Evolutionary conservation across 2,113 vertebrate genomes (phyloP).

Genomic region (Pionites leucogaster): DNA sequence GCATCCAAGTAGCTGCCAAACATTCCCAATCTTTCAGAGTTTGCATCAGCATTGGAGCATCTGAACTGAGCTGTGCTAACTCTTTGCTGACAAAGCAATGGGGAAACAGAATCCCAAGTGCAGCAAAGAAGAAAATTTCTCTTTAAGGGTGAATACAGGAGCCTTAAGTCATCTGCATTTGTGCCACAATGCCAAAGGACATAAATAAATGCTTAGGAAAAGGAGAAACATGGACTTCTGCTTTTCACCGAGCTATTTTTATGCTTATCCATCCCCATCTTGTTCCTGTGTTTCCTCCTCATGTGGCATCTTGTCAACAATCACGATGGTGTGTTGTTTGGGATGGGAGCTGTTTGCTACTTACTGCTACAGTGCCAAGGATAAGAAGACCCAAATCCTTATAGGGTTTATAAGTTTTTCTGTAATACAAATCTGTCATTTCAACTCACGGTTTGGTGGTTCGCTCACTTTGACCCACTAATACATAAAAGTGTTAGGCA

Average conservation of each 20-base stretch:
- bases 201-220: background rate
- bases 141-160: background rate
- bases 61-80: background rate
- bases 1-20: background rate
- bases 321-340: background rate
- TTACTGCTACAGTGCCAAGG: background rate
- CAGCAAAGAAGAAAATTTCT: background rate
- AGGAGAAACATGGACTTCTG: background rate
- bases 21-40: background rate
- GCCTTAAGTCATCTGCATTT: background rate
- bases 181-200: background rate
- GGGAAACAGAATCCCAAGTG: background rate
- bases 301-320: background rate
- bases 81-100: background rate
- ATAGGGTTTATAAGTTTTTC: background rate
- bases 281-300: background rate
- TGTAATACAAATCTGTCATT: background rate
- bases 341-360: background rate
- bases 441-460: background rate
- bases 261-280: background rate
- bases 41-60: conserved; percentile 33
- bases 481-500: fast-evolving
- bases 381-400: background rate
- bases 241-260: conserved; percentile 27
- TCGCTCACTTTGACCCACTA: background rate